phyloP scores from a whole-genome alignment of 2,797 vertebrate genomes.

The Picus viridis region DNA sequence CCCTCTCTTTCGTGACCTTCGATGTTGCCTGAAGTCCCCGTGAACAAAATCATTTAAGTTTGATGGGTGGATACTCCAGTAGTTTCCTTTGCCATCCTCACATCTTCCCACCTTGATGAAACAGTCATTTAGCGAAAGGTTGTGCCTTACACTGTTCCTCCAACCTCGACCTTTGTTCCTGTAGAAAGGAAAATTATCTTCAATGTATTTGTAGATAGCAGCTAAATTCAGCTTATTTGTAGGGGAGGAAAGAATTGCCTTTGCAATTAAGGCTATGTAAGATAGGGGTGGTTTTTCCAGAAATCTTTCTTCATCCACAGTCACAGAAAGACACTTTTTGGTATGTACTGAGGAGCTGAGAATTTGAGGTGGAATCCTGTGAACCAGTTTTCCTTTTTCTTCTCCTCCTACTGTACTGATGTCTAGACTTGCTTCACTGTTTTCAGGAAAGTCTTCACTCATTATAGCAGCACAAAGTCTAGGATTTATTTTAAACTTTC shows the following conservation, averaged over 20 bases:
- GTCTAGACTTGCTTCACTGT: background rate
- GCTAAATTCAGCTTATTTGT: slow-evolving; percentile 76
- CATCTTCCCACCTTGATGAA: slow-evolving; percentile 80
- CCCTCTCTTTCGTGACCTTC: slow-evolving; percentile 44
- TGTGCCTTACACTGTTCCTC: slow-evolving; percentile 78
- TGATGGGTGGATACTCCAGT: slow-evolving; percentile 75
- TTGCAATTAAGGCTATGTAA: slow-evolving; percentile 77
- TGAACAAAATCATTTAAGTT: slow-evolving; percentile 73
- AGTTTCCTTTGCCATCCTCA: slow-evolving; percentile 77
- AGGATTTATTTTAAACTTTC: background rate
- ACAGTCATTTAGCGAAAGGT: slow-evolving; percentile 78
- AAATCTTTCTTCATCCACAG: background rate
- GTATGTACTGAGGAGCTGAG: background rate
- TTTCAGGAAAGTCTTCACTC: slow-evolving; percentile 34
- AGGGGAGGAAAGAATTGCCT: slow-evolving; percentile 75
- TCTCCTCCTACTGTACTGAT: background rate
- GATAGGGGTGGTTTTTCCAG: slow-evolving; percentile 69
- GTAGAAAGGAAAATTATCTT: slow-evolving; percentile 75
- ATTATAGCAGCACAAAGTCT: background rate
- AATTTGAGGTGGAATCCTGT: background rate
- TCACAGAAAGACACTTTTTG: background rate
- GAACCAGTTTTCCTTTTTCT: background rate
- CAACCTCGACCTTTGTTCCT: slow-evolving; percentile 63
- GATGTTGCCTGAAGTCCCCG: slow-evolving; percentile 74
- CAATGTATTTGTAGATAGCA: slow-evolving; percentile 76